Conservation (phyloP, 1,140 invertebrate genomes). For the Leptinotarsa lineolata region DNA sequence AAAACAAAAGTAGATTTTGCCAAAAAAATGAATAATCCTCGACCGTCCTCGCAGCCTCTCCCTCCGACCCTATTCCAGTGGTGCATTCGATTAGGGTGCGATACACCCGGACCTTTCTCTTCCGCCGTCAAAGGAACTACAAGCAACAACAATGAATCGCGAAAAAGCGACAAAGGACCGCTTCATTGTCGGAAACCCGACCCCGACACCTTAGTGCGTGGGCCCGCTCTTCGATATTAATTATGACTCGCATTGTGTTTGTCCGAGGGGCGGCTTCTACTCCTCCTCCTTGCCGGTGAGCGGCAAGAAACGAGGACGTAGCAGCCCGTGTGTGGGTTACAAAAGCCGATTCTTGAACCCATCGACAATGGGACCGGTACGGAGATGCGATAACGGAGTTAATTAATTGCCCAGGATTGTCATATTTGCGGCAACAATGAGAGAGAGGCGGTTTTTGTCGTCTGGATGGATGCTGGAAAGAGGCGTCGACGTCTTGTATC, state of each 20-base stretch:
- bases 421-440: background rate
- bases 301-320: background rate
- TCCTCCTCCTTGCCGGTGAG: background rate
- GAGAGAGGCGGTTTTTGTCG: background rate
- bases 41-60: no score
- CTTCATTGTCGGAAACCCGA: no score
- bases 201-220: background rate
- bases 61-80: no score
- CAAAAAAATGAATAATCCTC: no score
- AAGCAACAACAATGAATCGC: no score
- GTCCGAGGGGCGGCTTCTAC: background rate
- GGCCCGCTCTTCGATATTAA: constrained; percentile 1
- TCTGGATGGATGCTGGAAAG: no score
- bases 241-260: constrained; percentile 10
- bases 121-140: no score
- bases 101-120: no score
- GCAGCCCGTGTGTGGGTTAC: background rate
- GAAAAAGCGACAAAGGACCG: no score
- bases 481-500: no score
- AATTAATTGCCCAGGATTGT: constrained; percentile 2
- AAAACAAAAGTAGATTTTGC: no score
- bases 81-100: no score
- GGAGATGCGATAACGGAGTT: background rate
- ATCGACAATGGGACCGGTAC: background rate
- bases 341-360: background rate